Conservation (phyloP, 2,797 vertebrate genomes). For the Linurgus olivaceus region DNA sequence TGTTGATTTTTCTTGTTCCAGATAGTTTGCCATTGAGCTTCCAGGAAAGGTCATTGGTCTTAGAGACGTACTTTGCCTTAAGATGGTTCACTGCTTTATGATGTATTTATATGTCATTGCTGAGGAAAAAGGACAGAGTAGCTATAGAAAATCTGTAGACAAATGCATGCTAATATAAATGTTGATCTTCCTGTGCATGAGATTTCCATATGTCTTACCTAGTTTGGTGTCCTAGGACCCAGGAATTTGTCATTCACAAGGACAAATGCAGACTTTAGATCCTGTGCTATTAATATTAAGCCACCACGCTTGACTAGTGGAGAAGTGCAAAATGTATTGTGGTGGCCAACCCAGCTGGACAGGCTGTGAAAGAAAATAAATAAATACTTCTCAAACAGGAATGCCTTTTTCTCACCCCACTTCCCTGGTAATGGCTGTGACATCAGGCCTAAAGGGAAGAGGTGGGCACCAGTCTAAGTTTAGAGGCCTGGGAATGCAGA, state of each 20-base stretch:
- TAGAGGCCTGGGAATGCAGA: not conserved
- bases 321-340: constrained; percentile 4
- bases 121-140: not conserved
- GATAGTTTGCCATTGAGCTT: constrained; percentile 31
- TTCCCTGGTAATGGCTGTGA: not conserved
- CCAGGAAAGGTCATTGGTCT: constrained; percentile 35
- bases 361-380: not conserved
- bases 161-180: not conserved
- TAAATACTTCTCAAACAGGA: not conserved
- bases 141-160: not conserved
- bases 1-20: not conserved
- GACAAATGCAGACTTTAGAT: not conserved
- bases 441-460: not conserved
- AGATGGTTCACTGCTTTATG: not conserved
- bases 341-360: not conserved
- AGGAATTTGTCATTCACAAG: constrained; percentile 43
- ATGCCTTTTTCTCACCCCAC: not conserved
- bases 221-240: not conserved
- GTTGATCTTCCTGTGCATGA: constrained; percentile 4
- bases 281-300: constrained; percentile 6
- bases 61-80: not conserved
- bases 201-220: constrained; percentile 20
- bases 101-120: constrained; percentile 2
- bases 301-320: constrained; percentile 16
- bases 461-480: not conserved